Evolutionary conservation across 2,113 vertebrate genomes (phyloP).

Genomic region (Taurulus bubalis): DNA sequence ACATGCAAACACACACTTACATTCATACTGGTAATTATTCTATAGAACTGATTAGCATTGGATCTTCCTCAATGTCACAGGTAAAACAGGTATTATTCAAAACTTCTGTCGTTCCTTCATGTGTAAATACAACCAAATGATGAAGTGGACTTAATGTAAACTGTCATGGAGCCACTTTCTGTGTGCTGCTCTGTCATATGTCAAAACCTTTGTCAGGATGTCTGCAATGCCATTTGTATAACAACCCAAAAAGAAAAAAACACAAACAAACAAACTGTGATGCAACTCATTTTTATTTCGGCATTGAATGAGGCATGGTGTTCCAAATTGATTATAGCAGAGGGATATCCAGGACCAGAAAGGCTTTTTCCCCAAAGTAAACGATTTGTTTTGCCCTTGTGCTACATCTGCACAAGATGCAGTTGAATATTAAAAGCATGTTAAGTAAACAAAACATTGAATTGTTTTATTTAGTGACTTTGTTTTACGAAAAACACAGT

Average conservation of each 20-base stretch:
- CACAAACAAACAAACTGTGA: not conserved
- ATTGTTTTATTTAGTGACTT: constrained; percentile 31
- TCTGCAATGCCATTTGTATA: not conserved
- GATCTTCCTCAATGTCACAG: too few relatives aligned
- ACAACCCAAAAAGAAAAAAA: not conserved
- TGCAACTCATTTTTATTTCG: not conserved
- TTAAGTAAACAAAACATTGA: constrained; percentile 28
- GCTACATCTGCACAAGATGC: constrained; percentile 9
- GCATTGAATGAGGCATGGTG: not conserved
- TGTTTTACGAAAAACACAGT: constrained; percentile 11
- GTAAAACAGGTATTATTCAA: not conserved
- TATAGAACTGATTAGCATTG: not conserved
- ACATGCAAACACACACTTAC: not conserved
- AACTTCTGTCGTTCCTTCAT: not conserved
- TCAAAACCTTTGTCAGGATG: not conserved
- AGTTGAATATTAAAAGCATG: not conserved
- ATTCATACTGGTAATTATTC: not conserved
- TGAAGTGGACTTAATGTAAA: too few relatives aligned
- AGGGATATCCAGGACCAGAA: constrained; percentile 11
- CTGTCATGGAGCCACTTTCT: not conserved
- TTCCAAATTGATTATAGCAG: not conserved
- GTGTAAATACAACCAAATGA: not conserved
- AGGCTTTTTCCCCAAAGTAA: not conserved
- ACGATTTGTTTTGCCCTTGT: constrained; percentile 18
- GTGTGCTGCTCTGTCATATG: not conserved